phyloP scores from a whole-genome alignment of 2,888 invertebrate genomes.

The Craniophora ligustri region DNA sequence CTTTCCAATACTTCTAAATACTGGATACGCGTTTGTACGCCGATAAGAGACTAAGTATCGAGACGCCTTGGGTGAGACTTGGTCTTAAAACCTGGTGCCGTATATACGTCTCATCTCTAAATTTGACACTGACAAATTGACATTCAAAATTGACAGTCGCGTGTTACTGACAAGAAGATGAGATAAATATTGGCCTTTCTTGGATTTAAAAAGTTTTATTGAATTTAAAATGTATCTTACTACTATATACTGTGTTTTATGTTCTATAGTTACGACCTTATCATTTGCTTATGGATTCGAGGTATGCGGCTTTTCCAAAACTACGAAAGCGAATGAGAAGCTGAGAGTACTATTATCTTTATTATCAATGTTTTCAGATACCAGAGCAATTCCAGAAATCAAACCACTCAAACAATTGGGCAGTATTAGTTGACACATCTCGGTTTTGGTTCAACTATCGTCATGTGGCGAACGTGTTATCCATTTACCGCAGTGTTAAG shows the following conservation, averaged over 20 bases:
- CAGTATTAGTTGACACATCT: conserved; percentile 99
- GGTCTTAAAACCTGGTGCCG: too few relatives aligned
- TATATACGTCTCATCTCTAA: too few relatives aligned
- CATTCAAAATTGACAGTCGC: too few relatives aligned
- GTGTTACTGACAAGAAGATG: too few relatives aligned
- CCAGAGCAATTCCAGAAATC: conserved; percentile 89
- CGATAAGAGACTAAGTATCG: too few relatives aligned
- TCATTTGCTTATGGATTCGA: conserved; percentile 35
- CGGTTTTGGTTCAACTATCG: conserved; percentile 99
- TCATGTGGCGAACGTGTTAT: conserved; percentile 99
- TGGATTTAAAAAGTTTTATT: not conserved
- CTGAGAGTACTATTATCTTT: conserved; percentile 3
- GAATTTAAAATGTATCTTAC: conserved; percentile 28
- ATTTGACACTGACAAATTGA: too few relatives aligned
- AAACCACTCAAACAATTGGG: conserved; percentile 99
- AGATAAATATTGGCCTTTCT: not conserved
- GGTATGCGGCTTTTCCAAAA: conserved; percentile 13
- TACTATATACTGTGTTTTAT: conserved; percentile 9
- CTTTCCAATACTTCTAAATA: too few relatives aligned
- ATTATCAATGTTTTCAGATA: conserved; percentile 68
- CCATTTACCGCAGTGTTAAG: conserved; percentile 99
- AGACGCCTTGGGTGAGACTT: too few relatives aligned
- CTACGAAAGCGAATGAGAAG: not conserved
- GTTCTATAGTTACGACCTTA: conserved; percentile 21
- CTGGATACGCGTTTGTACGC: too few relatives aligned